A percentile compares a stretch with the other conserved stretches of the same genome.
Evolutionary conservation across 92 coral and sea anemone species (phyloP).

Genomic region (Metridium senile): DNA sequence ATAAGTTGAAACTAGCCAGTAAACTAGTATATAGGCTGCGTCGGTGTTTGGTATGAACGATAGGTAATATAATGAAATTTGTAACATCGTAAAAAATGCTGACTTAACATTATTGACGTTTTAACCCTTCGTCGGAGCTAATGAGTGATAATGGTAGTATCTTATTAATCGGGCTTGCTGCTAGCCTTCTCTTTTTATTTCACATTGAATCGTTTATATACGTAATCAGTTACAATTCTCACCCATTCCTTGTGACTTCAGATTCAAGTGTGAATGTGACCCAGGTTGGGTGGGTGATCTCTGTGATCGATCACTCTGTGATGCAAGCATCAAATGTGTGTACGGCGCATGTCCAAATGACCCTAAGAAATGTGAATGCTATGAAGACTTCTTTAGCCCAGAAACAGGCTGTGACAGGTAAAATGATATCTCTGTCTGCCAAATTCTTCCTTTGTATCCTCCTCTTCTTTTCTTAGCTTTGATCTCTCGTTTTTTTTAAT

Average conservation of each 20-base stretch:
- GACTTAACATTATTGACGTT: no score
- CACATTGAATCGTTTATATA: no score
- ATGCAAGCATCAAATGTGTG: slow-evolving; percentile 46
- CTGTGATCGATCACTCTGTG: slow-evolving; percentile 80
- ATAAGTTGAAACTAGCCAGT: no score
- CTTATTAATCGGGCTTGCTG: no score
- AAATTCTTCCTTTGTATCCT: not conserved
- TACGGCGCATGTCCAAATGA: slow-evolving; percentile 81
- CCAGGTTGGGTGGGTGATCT: slow-evolving; percentile 92
- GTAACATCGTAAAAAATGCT: no score
- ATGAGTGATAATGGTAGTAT: no score
- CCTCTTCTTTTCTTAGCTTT: not conserved
- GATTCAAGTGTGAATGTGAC: slow-evolving; percentile 84
- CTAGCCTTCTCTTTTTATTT: no score
- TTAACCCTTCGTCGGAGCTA: no score
- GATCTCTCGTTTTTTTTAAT: not conserved
- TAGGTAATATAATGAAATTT: no score
- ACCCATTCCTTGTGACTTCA: not conserved
- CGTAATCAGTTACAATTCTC: not conserved
- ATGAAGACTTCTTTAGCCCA: slow-evolving; percentile 63
- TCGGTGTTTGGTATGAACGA: no score
- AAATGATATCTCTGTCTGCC: no score
- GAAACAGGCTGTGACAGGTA: slow-evolving; percentile 85
- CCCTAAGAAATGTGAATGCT: slow-evolving; percentile 80
- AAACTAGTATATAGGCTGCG: no score